Conservation (phyloP, 2,113 vertebrate genomes). For the Athene noctua region DNA sequence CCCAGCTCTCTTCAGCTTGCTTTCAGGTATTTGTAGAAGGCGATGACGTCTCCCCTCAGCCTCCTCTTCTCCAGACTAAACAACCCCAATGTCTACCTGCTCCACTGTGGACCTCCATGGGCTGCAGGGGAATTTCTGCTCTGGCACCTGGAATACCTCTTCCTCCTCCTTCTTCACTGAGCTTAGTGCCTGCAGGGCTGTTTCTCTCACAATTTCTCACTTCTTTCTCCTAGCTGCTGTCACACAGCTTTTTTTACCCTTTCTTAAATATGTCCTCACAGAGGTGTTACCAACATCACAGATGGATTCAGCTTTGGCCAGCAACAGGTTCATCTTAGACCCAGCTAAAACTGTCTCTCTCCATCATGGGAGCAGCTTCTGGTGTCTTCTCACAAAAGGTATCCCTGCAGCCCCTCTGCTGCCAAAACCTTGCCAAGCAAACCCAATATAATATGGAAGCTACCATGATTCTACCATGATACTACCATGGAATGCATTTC, state of each 20-base stretch:
- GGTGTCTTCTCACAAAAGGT: background rate
- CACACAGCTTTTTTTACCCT: background rate
- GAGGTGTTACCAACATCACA: background rate
- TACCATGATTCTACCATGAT: background rate
- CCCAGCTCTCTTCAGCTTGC: too few species aligned
- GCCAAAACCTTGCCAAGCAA: background rate
- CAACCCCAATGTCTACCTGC: too few species aligned
- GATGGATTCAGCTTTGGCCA: background rate
- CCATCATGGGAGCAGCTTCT: too few species aligned
- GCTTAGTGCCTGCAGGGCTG: background rate
- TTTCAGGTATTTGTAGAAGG: too few species aligned
- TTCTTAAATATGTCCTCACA: background rate
- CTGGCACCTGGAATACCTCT: accelerated
- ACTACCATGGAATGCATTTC: background rate
- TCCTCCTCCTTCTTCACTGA: background rate
- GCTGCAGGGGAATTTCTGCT: background rate
- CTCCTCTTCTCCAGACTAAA: too few species aligned
- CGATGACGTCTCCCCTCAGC: too few species aligned
- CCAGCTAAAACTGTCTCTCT: accelerated
- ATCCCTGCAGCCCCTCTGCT: background rate
- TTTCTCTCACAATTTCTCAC: background rate
- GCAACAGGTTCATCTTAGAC: background rate
- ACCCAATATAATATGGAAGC: background rate
- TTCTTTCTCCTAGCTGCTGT: background rate
- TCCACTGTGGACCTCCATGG: accelerated